Evolutionary conservation across 2,888 invertebrate genomes (phyloP), one percentile per base, ranked within the genome.

Genomic region (Agrotis ipsilon): DNA sequence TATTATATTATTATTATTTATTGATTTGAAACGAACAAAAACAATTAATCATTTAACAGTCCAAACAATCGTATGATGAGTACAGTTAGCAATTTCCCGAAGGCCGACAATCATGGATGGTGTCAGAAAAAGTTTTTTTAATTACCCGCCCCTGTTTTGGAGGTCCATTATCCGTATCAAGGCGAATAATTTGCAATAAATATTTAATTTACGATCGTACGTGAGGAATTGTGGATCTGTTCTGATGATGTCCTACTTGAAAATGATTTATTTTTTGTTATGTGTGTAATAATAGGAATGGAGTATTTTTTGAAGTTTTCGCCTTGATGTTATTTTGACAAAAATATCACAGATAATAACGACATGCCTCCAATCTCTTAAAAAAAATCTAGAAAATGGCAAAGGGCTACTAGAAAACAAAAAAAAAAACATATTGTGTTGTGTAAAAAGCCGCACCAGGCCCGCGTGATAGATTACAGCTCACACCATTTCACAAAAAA

Each of bases 131-230:
- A 86, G 83, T 81, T 82, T 84, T 86, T 88, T 83, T 84, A 86
- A 86, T 85, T 83, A 83, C 72, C 62, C 51, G 59, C 27, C 48
- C 64, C 49, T 72, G 55, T 49, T 71, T 60, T 58, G 79, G 68
- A 54, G 19, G 19, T 68, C 67, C 80, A 83, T 86, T 86, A 82
- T 5, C 60, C 60, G 45, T 57, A 65, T 24, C n/a, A 39, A 79
- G 65, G 68, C 78, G 78, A 82, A 76, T 84, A 49, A 67, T 78
- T 82, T 85, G 69, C 86, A 86, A 89, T 89, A 90, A 89, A 89
- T 90, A 88, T 87, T 88, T 89, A 89, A 91, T 90, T 91, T 90
- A 91, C 89, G 89, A 89, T 57, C 63, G 78, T 75, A 87, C 86
- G 88, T 87, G 87, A 78, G 11, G 13, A 14, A 63, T 63, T 72